Evolutionary conservation across 2,797 vertebrate species (phyloP), one percentile per base, ranked within the genome.

Genomic region (Pogonophryne albipinna): DNA sequence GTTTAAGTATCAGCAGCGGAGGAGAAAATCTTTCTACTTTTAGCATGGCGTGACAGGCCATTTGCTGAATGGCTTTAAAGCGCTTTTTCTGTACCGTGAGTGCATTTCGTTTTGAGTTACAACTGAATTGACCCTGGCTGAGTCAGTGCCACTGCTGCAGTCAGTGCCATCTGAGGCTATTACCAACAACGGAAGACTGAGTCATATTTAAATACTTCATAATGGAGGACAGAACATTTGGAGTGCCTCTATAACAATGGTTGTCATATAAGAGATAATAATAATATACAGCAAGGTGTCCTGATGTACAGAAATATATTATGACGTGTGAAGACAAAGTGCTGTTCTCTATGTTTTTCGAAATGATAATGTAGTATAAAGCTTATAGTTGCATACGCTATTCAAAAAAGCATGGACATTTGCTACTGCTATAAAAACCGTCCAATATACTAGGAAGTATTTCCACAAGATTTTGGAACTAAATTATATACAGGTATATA

Each of bases 121-220:
- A 61, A 45, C 57, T 9, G 71, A 58, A 19, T 15, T 19, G 57
- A 78, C 62, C 52, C 34, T 2, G 34, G 14, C 12, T 62, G 46
- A 74, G 71, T 49, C 76, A 45, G 31, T n/a, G 42, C 31, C 55
- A 53, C 42, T 7, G 66, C 66, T 44, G 67, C 62, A 51, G 31
- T 20, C 59, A 11, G 20, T n/a, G 42, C 68, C 27, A 50, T 50
- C 57, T 10, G 55, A 57, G 60, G 71, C 27, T 20, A 3, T 27
- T n/a, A 66, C 66, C n/a, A 34, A n/a, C 71, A 68, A 55, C 60
- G 44, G 19, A 15, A 15, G 3, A 60, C 20, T 9, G 72, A 71
- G 51, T 72, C 71, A 74, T 47, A 59, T 34, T 44, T 3, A 57
- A 31, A 45, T 27, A 51, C 51, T 27, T 34, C n/a, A 10, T 47